phyloP scores from a whole-genome alignment of 2,797 vertebrate species.

The Rhabdophis nuchalis region DNA sequence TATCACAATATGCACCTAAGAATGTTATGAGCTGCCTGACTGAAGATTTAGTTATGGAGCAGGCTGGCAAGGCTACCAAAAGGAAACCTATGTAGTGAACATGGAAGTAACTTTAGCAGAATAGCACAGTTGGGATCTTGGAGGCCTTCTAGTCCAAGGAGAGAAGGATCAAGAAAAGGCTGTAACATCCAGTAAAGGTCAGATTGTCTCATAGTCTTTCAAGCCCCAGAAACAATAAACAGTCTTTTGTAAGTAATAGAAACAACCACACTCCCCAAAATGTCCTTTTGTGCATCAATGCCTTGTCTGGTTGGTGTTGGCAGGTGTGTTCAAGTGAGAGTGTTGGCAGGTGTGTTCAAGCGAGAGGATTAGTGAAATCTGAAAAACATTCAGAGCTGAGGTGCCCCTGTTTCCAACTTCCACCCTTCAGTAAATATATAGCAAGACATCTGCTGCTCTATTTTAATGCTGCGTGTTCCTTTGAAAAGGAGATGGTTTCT shows the following conservation, averaged over 20 bases:
- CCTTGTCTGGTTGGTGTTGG: constrained; percentile 26
- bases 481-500: constrained; percentile 42
- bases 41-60: neutral
- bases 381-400: constrained; percentile 40
- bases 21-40: neutral
- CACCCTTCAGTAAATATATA: constrained; percentile 35
- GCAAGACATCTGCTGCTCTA: constrained; percentile 38
- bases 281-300: constrained; percentile 2
- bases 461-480: constrained; percentile 34
- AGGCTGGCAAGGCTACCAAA: too few relatives aligned
- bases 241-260: neutral
- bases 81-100: neutral
- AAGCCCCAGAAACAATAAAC: neutral
- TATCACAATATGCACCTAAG: neutral
- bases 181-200: neutral
- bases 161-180: too few relatives aligned
- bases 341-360: too few relatives aligned
- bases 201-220: neutral
- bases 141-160: too few relatives aligned
- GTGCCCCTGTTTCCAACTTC: constrained; percentile 39
- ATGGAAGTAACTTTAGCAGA: neutral
- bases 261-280: neutral
- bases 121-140: too few relatives aligned
- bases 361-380: constrained; percentile 45
- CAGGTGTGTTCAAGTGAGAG: too few relatives aligned